Conservation (phyloP, 2,797 vertebrate genomes). For the Parauchenoglanis punctatus region DNA sequence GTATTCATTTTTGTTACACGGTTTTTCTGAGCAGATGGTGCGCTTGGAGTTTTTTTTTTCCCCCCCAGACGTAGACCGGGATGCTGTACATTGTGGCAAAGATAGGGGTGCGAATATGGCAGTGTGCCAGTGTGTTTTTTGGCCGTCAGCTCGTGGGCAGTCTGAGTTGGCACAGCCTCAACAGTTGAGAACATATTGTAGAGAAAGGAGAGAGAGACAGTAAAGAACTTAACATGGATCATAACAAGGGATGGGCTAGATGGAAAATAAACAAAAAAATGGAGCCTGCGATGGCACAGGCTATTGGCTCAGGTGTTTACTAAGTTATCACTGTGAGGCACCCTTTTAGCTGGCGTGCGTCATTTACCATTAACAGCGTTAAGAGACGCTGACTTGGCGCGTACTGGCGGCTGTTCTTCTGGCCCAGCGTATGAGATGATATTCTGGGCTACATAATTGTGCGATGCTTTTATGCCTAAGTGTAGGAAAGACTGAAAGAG, state of each 20-base stretch:
- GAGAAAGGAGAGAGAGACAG: background rate
- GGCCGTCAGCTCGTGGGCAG: background rate
- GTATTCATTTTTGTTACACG: conserved; percentile 6
- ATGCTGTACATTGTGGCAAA: conserved; percentile 4
- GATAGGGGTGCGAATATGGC: conserved; percentile 3
- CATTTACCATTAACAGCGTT: conserved; percentile 36
- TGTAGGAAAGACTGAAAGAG: background rate
- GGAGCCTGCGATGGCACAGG: background rate
- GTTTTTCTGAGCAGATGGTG: conserved; percentile 39
- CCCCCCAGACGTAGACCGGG: background rate
- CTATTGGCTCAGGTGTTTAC: conserved; percentile 22
- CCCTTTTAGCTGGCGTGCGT: conserved; percentile 19
- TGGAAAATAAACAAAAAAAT: conserved; percentile 6
- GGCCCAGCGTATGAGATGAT: conserved; percentile 10
- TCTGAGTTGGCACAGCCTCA: conserved; percentile 16
- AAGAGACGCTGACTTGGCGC: conserved; percentile 40
- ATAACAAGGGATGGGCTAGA: background rate
- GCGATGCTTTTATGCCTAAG: background rate
- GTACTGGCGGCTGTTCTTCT: background rate
- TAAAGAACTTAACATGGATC: background rate
- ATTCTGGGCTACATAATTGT: background rate
- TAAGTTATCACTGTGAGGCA: conserved; percentile 10
- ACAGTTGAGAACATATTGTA: conserved; percentile 8
- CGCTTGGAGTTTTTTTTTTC: background rate
- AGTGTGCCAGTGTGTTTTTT: conserved; percentile 19